Percentiles rank a stretch among this genome's conserved stretches.
Evolutionary conservation across 2,888 invertebrate species (phyloP).

Genomic region (Lasioglossum figueresi): DNA sequence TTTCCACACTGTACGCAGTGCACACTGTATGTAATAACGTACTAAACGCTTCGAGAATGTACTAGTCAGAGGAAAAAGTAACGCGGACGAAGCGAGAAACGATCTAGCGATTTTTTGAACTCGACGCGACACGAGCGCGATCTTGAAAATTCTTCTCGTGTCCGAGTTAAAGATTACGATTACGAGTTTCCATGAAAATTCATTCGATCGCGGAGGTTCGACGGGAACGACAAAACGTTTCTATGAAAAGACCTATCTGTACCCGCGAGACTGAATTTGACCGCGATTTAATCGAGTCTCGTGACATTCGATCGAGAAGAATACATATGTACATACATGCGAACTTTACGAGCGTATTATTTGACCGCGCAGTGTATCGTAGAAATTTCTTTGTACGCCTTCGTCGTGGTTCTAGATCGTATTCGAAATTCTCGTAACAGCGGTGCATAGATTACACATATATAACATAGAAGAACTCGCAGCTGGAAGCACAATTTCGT

Average conservation of each 20-base stretch:
- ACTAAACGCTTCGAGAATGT: background rate
- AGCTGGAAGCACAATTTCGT: constrained; percentile 7
- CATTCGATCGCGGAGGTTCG: background rate
- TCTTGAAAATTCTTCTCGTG: background rate
- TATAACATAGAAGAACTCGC: background rate
- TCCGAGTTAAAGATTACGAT: background rate
- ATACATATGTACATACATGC: background rate
- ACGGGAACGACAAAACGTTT: background rate
- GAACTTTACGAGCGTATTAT: background rate
- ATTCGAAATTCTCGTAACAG: background rate
- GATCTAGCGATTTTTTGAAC: background rate
- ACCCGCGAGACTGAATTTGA: background rate
- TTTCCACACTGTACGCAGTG: background rate
- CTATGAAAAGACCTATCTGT: background rate
- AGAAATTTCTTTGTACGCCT: constrained; percentile 2
- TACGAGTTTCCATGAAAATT: background rate
- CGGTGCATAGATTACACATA: background rate
- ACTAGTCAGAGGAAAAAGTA: background rate
- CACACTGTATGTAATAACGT: background rate
- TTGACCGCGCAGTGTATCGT: background rate
- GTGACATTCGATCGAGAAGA: background rate
- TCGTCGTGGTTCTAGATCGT: background rate
- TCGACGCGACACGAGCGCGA: background rate
- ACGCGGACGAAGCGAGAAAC: background rate
- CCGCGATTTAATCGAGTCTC: background rate